Evolutionary conservation across 2,797 vertebrate genomes (phyloP), one percentile per base, ranked within the genome.

Genomic region (Hippocampus kuda): DNA sequence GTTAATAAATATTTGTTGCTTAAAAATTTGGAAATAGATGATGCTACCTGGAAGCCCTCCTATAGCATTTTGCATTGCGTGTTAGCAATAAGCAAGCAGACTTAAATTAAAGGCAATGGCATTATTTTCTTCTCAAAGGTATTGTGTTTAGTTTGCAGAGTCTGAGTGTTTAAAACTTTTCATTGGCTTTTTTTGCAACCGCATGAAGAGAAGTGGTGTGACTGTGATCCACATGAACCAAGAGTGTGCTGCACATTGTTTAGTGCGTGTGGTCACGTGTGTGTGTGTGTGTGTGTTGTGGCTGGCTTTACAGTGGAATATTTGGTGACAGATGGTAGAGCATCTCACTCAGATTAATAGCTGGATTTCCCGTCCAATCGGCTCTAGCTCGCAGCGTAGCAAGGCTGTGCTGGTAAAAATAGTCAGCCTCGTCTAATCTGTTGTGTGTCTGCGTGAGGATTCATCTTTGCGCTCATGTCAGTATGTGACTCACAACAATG

Each of bases 311-410:
- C 78, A 59, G 73, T 42, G 70, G 79, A 77, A 82, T 71, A 78
- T 82, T 81, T 68, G 77, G 79, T 82, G 89, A 86, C 91, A 92
- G 89, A 91, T 91, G 91, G 91, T 70, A 30, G 79, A 78, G 85
- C 87, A 88, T 85, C 86, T 87, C 86, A 78, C 78, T 85, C 80
- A 89, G 90, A 91, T 92, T 91, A 91, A 90, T 89, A 87, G 85
- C 81, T 81, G 80, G 88, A 88, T 90, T 88, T 88, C 82, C 87
- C 71, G 70, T 85, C 86, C 87, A 90, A 89, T 91, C 83, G 77
- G 89, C 86, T 91, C 88, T 88, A 74, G 73, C 77, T 80, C 66
- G 65, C 84, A 77, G 80, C 30, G 74, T 64, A 67, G 82, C 77
- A 67, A 78, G 86, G 83, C 81, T 75, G 82, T 5, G 24, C n/a